A percentile compares a stretch with the other conserved stretches of the same genome.
phyloP scores from a whole-genome alignment of 37 sponge, comb jelly and placozoan species.

The Ianthella basta region DNA sequence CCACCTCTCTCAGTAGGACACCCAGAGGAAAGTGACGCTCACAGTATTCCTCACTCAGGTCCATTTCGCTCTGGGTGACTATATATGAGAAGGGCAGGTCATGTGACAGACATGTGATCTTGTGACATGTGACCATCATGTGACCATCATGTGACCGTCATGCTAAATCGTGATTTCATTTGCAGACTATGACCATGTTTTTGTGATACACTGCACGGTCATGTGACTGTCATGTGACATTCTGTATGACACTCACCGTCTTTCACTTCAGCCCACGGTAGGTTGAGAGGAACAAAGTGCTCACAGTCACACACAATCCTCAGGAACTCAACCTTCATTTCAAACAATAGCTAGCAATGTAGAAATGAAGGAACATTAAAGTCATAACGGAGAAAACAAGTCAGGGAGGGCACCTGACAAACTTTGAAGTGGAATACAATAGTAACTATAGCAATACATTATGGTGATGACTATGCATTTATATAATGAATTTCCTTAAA shows the following conservation, averaged over 20 bases:
- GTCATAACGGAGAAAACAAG: too few species aligned
- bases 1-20: constrained; percentile 82
- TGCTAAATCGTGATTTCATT: too few species aligned
- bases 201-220: too few species aligned
- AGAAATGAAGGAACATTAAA: background rate
- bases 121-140: background rate
- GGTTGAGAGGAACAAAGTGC: constrained; percentile 90
- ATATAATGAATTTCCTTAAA: too few species aligned
- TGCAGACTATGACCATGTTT: too few species aligned
- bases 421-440: too few species aligned
- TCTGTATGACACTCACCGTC: background rate
- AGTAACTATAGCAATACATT: too few species aligned
- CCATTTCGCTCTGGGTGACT: constrained; percentile 3
- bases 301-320: constrained; percentile 83
- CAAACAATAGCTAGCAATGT: constrained; percentile 43
- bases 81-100: background rate
- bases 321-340: constrained; percentile 83
- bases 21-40: constrained; percentile 81
- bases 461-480: too few species aligned
- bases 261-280: constrained; percentile 60
- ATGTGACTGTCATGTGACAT: too few species aligned
- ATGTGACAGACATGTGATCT: background rate
- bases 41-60: constrained; percentile 81
- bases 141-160: too few species aligned
- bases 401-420: too few species aligned